Evolutionary conservation across 1,140 invertebrate species (phyloP).

Genomic region (Drosophila quadrilineata): DNA sequence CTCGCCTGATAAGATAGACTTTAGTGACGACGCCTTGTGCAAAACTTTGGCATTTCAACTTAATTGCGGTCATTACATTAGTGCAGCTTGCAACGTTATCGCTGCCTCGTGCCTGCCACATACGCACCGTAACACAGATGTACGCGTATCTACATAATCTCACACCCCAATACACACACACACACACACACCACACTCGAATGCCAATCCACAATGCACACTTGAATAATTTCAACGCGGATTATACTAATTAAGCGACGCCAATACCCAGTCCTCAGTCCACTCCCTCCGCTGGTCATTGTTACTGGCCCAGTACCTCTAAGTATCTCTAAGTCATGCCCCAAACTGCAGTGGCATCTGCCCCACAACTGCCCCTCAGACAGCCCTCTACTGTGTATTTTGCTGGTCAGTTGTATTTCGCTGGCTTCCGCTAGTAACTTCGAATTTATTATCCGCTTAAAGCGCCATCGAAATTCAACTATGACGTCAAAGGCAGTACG

Average conservation of each 20-base stretch:
- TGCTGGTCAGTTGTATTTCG: constrained; percentile 7
- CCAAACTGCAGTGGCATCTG: constrained; percentile 18
- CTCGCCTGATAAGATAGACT: constrained; percentile 62
- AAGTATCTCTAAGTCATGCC: constrained; percentile 17
- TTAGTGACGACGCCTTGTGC: constrained; percentile 36
- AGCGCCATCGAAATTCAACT: constrained; percentile 27
- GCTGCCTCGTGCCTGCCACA: constrained; percentile 39
- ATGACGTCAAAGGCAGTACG: not conserved
- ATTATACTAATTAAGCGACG: constrained; percentile 78
- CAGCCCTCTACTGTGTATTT: not conserved
- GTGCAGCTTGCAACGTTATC: constrained; percentile 67
- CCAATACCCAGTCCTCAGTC: constrained; percentile 49
- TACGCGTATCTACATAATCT: constrained; percentile 2
- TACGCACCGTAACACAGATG: not conserved
- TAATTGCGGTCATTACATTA: constrained; percentile 76
- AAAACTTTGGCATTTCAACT: constrained; percentile 67
- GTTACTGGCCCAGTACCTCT: constrained; percentile 7
- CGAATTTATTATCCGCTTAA: constrained; percentile 74
- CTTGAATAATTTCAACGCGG: constrained; percentile 78
- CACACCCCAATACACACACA: not conserved
- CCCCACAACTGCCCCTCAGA: not conserved
- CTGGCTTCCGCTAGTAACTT: constrained; percentile 40
- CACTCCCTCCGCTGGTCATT: too few relatives aligned
- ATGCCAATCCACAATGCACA: constrained; percentile 59
- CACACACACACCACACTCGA: constrained; percentile 10